Evolutionary conservation across 2,113 vertebrate genomes (phyloP), one percentile per base, ranked within the genome.

Genomic region (Halcyon senegalensis): DNA sequence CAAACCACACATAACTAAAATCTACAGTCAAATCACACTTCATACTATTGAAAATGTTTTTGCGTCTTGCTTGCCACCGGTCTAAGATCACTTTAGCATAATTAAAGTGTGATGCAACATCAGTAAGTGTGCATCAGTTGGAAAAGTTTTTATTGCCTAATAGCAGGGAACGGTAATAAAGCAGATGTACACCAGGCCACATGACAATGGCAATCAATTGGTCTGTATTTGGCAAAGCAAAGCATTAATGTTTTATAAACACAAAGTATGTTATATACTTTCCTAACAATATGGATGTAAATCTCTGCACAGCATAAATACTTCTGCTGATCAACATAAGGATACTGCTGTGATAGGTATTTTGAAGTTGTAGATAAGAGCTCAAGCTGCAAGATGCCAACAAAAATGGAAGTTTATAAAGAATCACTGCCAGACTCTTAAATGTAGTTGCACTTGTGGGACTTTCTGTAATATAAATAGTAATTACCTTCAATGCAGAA

Each of bases 401-500:
- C 80, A 90, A 87, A 92, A 92, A 59, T 62, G 74, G 58, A 92
- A 92, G 87, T 90, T 87, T 94, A 89, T 95, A 93, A 96, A 87
- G 92, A 97, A 96, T 95, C 86, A 84, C 77, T 96, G 92, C 92
- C 94, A 96, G 89, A 87, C 69, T 94, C 77, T 93, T 92, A 82
- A 96, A 93, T 60, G 76, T 58, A 94, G 94, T 44, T 96, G 92
- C 67, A 93, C 95, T 93, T 88, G 78, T 84, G 91, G 92, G 91
- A 95, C 89, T 91, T 89, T 74, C 77, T 78, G 73, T 50, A 95
- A 88, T 67, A 90, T 59, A 96, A 96, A 94, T 85, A 97, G 89
- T 73, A 89, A 96, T 94, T 96, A 95, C 82, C 80, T 91, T 85
- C 86, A 80, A 84, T 18, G 48, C 27, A 85, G 78, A 85, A 87